phyloP scores from a whole-genome alignment of 2,888 invertebrate species.

The Penaeus monodon region DNA sequence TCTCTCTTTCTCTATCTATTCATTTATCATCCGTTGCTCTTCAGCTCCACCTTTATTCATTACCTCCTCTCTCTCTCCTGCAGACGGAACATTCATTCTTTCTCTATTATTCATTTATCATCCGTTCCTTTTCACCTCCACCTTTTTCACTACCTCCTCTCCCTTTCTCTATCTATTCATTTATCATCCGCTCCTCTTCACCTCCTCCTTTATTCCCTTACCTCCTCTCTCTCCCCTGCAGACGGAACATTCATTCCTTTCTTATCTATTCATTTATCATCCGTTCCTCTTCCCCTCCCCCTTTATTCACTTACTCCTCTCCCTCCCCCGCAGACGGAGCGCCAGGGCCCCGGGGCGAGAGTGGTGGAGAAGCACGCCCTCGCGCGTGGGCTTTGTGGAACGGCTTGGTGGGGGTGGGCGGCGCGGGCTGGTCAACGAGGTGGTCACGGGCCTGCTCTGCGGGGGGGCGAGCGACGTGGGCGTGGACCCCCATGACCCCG shows the following conservation, averaged over 20 bases:
- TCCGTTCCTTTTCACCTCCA: no score
- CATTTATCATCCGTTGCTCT: neutral
- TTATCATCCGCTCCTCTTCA: no score
- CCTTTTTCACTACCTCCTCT: no score
- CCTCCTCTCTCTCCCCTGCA: no score
- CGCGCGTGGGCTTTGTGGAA: constrained; percentile 68
- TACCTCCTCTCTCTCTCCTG: no score
- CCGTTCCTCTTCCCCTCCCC: neutral
- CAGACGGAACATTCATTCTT: no score
- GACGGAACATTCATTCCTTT: no score
- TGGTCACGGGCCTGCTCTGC: constrained; percentile 80
- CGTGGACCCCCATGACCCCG: constrained; percentile 74
- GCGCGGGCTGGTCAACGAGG: constrained; percentile 87
- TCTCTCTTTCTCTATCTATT: neutral
- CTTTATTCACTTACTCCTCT: no score
- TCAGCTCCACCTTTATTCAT: no score
- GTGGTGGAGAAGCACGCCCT: constrained; percentile 14
- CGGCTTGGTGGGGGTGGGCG: constrained; percentile 85
- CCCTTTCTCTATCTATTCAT: no score
- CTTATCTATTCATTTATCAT: neutral
- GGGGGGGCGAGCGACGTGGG: constrained; percentile 74
- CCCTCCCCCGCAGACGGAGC: constrained; percentile 38
- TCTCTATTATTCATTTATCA: no score
- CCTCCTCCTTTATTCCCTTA: no score
- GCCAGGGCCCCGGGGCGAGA: constrained; percentile 43